Percentiles rank a stretch among this genome's conserved stretches.
Evolutionary conservation across 2,888 invertebrate genomes (phyloP).

Genomic region (Eilema sororculum): DNA sequence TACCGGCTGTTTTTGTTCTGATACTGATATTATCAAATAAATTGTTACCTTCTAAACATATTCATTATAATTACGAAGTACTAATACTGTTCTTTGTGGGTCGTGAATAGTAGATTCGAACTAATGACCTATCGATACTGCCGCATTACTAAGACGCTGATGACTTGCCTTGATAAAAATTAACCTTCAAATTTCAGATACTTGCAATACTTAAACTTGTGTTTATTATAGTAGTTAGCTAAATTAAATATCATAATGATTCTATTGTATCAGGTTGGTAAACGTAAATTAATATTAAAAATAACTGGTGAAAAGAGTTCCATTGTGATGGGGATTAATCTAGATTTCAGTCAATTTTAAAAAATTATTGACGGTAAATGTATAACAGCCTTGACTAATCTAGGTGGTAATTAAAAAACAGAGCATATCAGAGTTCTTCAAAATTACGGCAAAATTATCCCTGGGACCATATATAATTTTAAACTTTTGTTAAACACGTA

Average conservation of each 20-base stretch:
- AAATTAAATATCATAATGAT: background rate
- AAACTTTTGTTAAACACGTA: too few relatives aligned
- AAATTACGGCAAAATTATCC: too few relatives aligned
- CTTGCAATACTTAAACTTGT: constrained; percentile 47
- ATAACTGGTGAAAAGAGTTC: background rate
- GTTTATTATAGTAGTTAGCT: constrained; percentile 1
- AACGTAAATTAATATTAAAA: background rate
- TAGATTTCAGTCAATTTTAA: too few relatives aligned
- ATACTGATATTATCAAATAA: constrained; percentile 6
- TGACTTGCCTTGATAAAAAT: constrained; percentile 55
- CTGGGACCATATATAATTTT: too few relatives aligned
- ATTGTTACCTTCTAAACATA: constrained; percentile 10
- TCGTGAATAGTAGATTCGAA: constrained; percentile 49
- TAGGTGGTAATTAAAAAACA: too few relatives aligned
- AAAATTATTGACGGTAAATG: too few relatives aligned
- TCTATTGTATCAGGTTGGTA: background rate
- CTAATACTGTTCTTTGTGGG: constrained; percentile 21
- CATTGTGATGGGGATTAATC: background rate
- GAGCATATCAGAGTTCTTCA: too few relatives aligned
- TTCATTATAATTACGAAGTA: constrained; percentile 3
- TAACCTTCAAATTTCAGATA: constrained; percentile 53
- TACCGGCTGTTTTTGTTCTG: background rate
- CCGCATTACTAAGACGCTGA: constrained; percentile 61
- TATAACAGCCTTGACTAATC: too few relatives aligned
- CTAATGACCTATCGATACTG: constrained; percentile 57